These are phyloP conservation scores for Amazona guildingii DNA, from an alignment of 2,113 vertebrate species.

Conservation along the genomic window DNA sequence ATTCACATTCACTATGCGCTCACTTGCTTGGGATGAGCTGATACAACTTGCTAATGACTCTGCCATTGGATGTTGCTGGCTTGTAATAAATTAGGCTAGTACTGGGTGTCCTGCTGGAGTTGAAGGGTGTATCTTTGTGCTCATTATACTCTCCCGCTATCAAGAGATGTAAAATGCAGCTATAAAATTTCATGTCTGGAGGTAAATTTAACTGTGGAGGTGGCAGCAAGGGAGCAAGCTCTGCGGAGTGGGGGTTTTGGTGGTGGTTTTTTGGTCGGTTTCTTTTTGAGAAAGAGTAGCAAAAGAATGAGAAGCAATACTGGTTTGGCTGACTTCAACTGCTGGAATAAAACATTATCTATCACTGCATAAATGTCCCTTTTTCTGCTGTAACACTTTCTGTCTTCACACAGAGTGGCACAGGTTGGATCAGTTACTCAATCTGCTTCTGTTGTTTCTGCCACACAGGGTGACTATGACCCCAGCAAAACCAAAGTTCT, in stretches of 20 bases:
- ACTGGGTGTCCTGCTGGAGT: background rate
- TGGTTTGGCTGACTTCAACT: background rate
- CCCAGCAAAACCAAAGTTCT: constrained; percentile 87
- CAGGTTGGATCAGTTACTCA: background rate
- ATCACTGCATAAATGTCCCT: background rate
- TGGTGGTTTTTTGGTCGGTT: background rate
- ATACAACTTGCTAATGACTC: background rate
- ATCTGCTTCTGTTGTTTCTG: background rate
- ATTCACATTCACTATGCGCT: background rate
- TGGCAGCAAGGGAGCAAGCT: background rate
- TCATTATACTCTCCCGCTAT: background rate
- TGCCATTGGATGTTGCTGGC: background rate
- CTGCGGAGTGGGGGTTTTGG: background rate
- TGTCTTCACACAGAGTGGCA: background rate
- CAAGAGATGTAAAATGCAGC: background rate
- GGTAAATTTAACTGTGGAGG: constrained; percentile 23
- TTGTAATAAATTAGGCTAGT: background rate
- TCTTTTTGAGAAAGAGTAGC: background rate
- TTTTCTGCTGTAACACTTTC: background rate
- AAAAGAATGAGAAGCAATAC: background rate
- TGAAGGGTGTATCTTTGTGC: background rate
- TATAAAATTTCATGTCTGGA: constrained; percentile 32
- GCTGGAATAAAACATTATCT: background rate
- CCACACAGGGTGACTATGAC: constrained; percentile 86
- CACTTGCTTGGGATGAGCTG: background rate